Conservation (phyloP, 1,140 invertebrate species). For the Tyrophagus putrescentiae region DNA sequence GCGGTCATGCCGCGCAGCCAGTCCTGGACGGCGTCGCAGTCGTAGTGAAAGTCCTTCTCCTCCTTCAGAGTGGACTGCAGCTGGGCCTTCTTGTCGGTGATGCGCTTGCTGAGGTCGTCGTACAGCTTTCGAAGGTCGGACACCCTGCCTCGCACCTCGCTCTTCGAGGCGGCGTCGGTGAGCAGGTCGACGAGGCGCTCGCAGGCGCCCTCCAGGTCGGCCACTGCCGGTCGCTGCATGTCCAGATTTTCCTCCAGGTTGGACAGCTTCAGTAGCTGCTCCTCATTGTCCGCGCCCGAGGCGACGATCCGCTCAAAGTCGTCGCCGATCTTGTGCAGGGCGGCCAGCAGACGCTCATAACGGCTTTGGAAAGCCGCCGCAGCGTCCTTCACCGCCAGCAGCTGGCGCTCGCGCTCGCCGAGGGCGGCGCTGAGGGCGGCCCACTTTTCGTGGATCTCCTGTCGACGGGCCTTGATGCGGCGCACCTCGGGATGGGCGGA, state of each 20-base stretch:
- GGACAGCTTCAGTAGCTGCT: slow-evolving; percentile 60
- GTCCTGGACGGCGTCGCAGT: slow-evolving; percentile 16
- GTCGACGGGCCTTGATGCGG: slow-evolving; percentile 3
- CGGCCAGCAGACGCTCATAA: slow-evolving; percentile 6
- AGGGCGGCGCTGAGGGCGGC: not conserved
- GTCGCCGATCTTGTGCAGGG: slow-evolving; percentile 10
- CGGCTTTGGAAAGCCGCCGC: slow-evolving; percentile 9
- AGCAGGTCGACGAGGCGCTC: slow-evolving; percentile 15
- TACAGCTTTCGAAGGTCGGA: slow-evolving; percentile 7
- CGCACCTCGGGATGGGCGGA: slow-evolving; percentile 4
- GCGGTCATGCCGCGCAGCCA: slow-evolving; percentile 11
- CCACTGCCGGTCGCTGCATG: not conserved
- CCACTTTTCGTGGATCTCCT: slow-evolving; percentile 16
- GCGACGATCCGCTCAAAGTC: slow-evolving; percentile 36
- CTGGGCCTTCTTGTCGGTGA: slow-evolving; percentile 18
- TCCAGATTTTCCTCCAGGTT: slow-evolving; percentile 57
- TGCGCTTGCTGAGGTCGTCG: slow-evolving; percentile 13
- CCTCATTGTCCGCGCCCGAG: slow-evolving; percentile 51
- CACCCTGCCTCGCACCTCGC: not conserved
- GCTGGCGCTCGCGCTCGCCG: slow-evolving; percentile 3
- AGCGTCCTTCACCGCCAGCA: slow-evolving; percentile 11
- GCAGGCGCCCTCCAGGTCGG: slow-evolving; percentile 10
- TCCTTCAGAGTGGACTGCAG: slow-evolving; percentile 13
- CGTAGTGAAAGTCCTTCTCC: slow-evolving; percentile 17
- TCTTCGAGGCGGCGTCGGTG: slow-evolving; percentile 9